Evolutionary conservation across 1,140 invertebrate genomes (phyloP), one percentile per base, ranked within the genome.

Genomic region (Lasioglossum baleicum): DNA sequence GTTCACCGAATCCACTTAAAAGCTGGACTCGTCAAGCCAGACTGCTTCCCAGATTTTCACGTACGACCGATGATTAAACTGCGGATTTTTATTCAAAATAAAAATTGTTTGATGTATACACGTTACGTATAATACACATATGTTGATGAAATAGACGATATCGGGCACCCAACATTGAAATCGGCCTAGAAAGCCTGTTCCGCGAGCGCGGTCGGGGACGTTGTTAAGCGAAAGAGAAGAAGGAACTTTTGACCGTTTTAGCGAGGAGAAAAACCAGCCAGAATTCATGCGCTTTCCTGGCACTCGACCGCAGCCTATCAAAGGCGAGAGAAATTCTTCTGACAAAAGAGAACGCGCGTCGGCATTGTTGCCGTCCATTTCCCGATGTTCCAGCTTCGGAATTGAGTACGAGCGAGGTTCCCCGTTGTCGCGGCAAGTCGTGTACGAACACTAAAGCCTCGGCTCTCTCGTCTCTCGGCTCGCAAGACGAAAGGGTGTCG

Each of bases 391-490:
- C 40, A 20, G 65, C 22, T 69, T 69, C 65, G 42, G 68, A 76
- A 76, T 75, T 84, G 44, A 79, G 80, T 70, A 60, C 60, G 64
- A 66, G 7, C 61, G n/a, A 51, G 13, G 56, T 44, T 26, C 22
- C 20, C n/a, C 42, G 17, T 70, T 70, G 56, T 66, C 63, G 78
- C 66, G n/a, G 44, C 74, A 56, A 72, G 75, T 77, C 56, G 20
- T 76, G 70, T 51, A 35, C 81, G 75, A 71, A 80, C 64, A 67
- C 69, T 22, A 56, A 73, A 70, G 73, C 35, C 17, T 20, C n/a
- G 20, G 26, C 4, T 8, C 73, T 61, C 51, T 53, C 51, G 26
- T 51, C 3, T 7, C 72, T 60, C 26, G 51, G n/a, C 56, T 78
- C 11, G 44, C 15, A 42, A 68, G 17, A 58, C 48, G 63, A 68